phyloP scores from a whole-genome alignment of 23 tunicate genomes.

The Styela clava region DNA sequence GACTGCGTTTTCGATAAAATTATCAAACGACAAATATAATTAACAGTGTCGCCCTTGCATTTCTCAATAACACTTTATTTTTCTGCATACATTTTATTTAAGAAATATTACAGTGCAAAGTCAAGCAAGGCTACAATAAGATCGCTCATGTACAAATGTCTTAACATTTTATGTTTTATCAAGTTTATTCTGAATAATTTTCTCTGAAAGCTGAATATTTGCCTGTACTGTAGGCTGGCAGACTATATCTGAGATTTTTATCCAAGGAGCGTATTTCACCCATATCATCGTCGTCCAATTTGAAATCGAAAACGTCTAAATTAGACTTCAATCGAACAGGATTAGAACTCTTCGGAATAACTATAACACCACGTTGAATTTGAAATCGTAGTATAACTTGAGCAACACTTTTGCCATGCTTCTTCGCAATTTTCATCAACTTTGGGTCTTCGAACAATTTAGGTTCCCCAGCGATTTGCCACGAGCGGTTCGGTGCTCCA shows the following conservation, averaged over 20 bases:
- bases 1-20: no score
- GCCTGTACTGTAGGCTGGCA: background rate
- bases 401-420: slow-evolving; percentile 13
- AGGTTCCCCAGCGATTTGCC: slow-evolving; percentile 6
- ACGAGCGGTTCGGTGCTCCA: slow-evolving; percentile 17
- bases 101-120: no score
- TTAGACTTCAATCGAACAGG: background rate
- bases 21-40: no score
- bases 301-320: slow-evolving; percentile 11
- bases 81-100: no score
- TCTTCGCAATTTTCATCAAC: background rate
- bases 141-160: no score
- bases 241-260: background rate
- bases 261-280: background rate
- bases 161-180: no score
- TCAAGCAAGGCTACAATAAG: no score
- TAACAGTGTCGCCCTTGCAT: no score
- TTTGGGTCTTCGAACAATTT: background rate
- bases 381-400: slow-evolving; percentile 31
- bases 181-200: slow-evolving; percentile 12
- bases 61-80: no score
- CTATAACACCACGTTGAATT: background rate
- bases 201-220: slow-evolving; percentile 21
- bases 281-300: slow-evolving; percentile 6
- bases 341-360: slow-evolving; percentile 16